Conservation (phyloP, 2,113 vertebrate genomes). For the Butorides virescens region DNA sequence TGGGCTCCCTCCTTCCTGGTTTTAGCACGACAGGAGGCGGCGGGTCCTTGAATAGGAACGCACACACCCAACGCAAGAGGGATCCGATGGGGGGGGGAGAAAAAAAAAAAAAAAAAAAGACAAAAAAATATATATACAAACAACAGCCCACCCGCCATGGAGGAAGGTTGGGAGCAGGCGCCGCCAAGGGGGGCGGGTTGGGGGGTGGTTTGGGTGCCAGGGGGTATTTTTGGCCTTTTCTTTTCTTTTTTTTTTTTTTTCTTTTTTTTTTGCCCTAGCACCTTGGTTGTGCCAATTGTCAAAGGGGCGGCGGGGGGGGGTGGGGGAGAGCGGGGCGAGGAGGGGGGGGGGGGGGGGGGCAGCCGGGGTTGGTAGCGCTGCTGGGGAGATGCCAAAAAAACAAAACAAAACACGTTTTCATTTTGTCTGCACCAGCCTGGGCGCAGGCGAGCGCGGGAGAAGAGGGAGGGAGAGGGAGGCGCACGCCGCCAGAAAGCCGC, state of each 20-base stretch:
- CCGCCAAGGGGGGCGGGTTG: not conserved
- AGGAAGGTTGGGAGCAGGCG: not conserved
- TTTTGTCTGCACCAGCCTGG: slow-evolving; percentile 64
- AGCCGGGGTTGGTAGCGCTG: slow-evolving; percentile 22
- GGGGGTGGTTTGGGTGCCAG: not conserved
- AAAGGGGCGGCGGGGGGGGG: too few species aligned
- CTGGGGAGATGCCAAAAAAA: slow-evolving; percentile 58
- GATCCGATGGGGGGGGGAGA: not conserved
- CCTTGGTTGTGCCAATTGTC: slow-evolving; percentile 4
- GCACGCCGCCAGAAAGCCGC: not conserved
- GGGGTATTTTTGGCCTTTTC: slow-evolving; percentile 8
- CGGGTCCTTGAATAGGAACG: slow-evolving; percentile 20
- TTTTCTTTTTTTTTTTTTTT: not conserved
- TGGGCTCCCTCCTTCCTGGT: slow-evolving; percentile 42
- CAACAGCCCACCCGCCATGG: not conserved
- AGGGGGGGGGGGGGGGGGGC: not conserved
- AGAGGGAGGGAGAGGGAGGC: slow-evolving; percentile 20
- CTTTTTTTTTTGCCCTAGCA: not conserved
- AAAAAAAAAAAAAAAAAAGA: not conserved
- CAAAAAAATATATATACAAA: not conserved
- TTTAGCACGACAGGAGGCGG: slow-evolving; percentile 22
- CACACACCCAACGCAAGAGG: not conserved
- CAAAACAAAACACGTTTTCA: slow-evolving; percentile 63
- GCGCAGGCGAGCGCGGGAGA: slow-evolving; percentile 15
- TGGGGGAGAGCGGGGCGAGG: too few species aligned